Conservation (phyloP, 1,140 invertebrate species). For the Globodera ellingtonae region DNA sequence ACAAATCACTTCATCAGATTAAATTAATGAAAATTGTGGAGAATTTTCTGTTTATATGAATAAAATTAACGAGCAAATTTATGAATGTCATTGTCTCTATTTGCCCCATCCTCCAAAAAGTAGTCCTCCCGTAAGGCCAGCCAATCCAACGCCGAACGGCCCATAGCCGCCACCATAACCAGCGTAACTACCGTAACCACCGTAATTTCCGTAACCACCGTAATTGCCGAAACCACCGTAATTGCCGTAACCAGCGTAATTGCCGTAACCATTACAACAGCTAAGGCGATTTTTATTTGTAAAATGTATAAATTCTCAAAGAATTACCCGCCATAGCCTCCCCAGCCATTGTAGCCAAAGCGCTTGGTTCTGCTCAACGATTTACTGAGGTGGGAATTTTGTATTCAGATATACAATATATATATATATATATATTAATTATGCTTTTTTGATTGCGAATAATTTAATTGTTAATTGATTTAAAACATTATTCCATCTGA, state of each 20-base stretch:
- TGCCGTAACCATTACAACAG: background rate
- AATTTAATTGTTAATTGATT: too few relatives aligned
- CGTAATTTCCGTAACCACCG: background rate
- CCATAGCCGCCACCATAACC: background rate
- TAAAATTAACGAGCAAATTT: background rate
- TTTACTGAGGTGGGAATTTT: background rate
- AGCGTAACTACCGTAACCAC: background rate
- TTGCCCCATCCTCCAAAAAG: conserved; percentile 17
- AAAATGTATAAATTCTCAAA: background rate
- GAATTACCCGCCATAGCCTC: background rate
- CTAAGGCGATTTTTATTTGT: background rate
- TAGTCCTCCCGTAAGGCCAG: conserved; percentile 7
- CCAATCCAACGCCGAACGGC: conserved; percentile 6
- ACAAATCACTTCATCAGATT: too few relatives aligned
- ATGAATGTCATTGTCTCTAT: background rate
- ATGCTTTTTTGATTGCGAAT: too few relatives aligned
- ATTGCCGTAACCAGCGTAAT: background rate
- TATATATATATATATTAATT: too few relatives aligned
- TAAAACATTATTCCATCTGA: too few relatives aligned
- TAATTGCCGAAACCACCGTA: background rate
- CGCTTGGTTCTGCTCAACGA: background rate
- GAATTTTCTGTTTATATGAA: too few relatives aligned
- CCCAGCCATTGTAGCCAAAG: background rate
- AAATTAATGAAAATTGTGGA: too few relatives aligned
- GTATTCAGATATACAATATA: too few relatives aligned